Percentiles rank a stretch among this genome's conserved stretches.
Evolutionary conservation across 2,888 invertebrate genomes (phyloP).

Genomic region (Leptopterna dolabrata): DNA sequence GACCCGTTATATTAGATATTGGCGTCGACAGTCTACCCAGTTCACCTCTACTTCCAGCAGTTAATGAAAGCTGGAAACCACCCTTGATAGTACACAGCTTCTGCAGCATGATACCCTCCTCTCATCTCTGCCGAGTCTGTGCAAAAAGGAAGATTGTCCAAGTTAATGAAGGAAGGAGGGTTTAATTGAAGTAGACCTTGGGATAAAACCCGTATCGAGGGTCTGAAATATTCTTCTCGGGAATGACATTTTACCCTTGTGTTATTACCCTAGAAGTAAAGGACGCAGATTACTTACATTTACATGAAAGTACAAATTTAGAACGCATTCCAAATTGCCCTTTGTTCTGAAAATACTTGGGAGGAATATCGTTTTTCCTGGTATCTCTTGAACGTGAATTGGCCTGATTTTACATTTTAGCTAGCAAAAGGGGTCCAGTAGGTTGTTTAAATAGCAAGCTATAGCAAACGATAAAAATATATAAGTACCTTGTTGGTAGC

Average conservation of each 20-base stretch:
- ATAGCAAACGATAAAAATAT: too few relatives aligned
- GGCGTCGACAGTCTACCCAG: too few relatives aligned
- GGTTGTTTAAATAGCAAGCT: too few relatives aligned
- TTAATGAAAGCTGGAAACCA: not conserved
- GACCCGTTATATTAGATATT: too few relatives aligned
- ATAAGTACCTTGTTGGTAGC: too few relatives aligned
- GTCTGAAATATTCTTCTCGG: not conserved
- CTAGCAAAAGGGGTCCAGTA: too few relatives aligned
- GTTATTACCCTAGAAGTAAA: not conserved
- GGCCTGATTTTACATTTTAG: too few relatives aligned
- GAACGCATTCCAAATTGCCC: not conserved
- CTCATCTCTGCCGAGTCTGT: not conserved
- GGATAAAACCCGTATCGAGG: not conserved
- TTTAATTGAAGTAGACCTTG: not conserved
- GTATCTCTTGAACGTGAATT: too few relatives aligned
- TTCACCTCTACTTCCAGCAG: not conserved
- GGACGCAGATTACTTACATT: not conserved
- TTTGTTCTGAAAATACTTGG: not conserved
- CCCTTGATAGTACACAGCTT: not conserved
- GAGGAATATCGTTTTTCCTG: too few relatives aligned
- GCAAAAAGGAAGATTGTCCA: slow-evolving; percentile 1
- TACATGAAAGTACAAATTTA: not conserved
- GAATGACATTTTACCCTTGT: not conserved
- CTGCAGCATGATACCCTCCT: not conserved
- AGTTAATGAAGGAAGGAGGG: not conserved